A percentile compares a stretch with the other conserved stretches of the same genome.
Evolutionary conservation across 37 sponge, comb jelly and placozoan species (phyloP).

Genomic region (Haliclona indistincta): DNA sequence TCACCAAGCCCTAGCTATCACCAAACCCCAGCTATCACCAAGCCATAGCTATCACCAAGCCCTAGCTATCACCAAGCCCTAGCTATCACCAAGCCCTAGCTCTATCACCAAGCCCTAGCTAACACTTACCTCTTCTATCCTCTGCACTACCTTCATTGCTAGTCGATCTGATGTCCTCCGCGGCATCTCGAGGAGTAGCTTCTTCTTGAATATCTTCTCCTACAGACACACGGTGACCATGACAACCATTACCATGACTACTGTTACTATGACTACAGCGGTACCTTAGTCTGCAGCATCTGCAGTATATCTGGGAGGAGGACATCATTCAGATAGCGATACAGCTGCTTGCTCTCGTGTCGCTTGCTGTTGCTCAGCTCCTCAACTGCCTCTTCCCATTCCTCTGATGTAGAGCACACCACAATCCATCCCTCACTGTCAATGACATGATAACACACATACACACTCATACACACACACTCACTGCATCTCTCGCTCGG

Average conservation of each 20-base stretch:
- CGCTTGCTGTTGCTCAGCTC: conserved; percentile 20
- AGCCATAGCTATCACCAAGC: too few relatives aligned
- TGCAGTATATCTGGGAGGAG: conserved; percentile 56
- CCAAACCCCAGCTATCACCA: too few relatives aligned
- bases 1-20: too few relatives aligned
- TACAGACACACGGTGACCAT: neutral
- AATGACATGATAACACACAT: too few relatives aligned
- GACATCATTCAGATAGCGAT: conserved; percentile 18
- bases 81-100: neutral
- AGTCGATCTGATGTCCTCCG: conserved; percentile 69
- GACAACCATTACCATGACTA: neutral
- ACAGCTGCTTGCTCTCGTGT: conserved; percentile 37
- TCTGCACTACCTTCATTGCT: conserved; percentile 57
- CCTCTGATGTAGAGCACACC: conserved; percentile 65
- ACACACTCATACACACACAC: neutral
- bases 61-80: too few relatives aligned
- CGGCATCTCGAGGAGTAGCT: conserved; percentile 52
- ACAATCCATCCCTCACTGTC: conserved; percentile 56
- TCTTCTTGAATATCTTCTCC: conserved; percentile 55
- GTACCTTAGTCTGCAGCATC: neutral
- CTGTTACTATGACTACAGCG: neutral
- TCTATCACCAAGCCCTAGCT: neutral
- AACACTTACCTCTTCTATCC: conserved; percentile 58
- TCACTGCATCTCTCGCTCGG: conserved; percentile 1
- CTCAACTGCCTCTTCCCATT: conserved; percentile 72